Base-by-base conservation (phyloP, 2,797 vertebrate genomes). In the Threskiornis aethiopicus region DNA sequence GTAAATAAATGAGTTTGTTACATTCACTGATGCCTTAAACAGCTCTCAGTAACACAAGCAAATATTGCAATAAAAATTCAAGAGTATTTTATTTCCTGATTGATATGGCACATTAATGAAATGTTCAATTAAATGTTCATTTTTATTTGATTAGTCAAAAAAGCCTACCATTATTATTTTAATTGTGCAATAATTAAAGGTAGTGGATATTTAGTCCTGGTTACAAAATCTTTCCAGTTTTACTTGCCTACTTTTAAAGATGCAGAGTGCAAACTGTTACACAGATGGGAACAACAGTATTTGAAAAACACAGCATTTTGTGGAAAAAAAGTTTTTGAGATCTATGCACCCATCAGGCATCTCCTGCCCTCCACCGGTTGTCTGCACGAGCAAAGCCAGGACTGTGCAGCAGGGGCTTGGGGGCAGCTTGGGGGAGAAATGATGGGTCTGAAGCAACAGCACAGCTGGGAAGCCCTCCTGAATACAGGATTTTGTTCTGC, bases 121-220 rank as follows among this genome's bases (percentile, higher is more conserved):
- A 67, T 28, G 11, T 77, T 90, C 76, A 88, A n/a, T 67, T 93
- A 78, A 75, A 47, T 16, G 28, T 61, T 93, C 7, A n/a, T 96
- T 95, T 94, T 87, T 91, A 78, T 94, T 83, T 93, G 64, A 83
- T 67, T 93, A 94, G 33, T 61, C 52, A 47, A 84, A 92, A 90
- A 80, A 61, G 10, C 14, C 42, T 70, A 35, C 59, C 26, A 33
- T 87, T 94, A 75, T 83, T 94, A 67, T 89, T 96, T 67, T 85
- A 93, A 84, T 81, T 28, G 24, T 83, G 24, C 25, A 54, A 25
- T 87, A 93, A 89, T 93, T 93, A 81, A 47, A 67, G 25, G 18
- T 61, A 65, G 12, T 54, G 31, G 49, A 42, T 91, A 67, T 89
- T 93, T 89, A 85, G 90, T 47, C 44, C 29, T 42, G 19, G 5